phyloP scores from a whole-genome alignment of 2,113 vertebrate species.

The Triplophysa siluroides region DNA sequence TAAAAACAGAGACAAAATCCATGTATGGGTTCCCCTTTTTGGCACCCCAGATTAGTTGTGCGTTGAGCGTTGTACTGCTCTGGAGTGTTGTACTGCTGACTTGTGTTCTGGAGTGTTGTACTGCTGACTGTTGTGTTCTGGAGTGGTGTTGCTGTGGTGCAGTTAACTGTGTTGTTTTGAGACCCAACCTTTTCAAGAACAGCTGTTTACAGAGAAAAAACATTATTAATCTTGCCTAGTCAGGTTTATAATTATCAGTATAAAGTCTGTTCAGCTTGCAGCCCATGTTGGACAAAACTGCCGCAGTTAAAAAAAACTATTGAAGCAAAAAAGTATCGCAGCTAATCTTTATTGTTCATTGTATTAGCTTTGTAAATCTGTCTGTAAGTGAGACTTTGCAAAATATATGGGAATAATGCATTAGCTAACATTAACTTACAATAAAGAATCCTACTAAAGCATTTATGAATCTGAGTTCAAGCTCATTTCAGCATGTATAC shows the following conservation, averaged over 20 bases:
- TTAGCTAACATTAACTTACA: too few relatives aligned
- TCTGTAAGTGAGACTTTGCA: too few relatives aligned
- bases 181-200: neutral
- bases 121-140: neutral
- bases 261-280: neutral
- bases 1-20: constrained; percentile 8
- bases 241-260: neutral
- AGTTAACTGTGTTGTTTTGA: neutral
- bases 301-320: too few relatives aligned
- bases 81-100: neutral
- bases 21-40: neutral
- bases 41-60: neutral
- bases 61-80: neutral
- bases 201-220: constrained; percentile 15
- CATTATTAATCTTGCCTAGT: neutral
- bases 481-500: too few relatives aligned
- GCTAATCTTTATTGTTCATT: too few relatives aligned
- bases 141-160: neutral
- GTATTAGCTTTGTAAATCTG: too few relatives aligned
- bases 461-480: too few relatives aligned
- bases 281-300: too few relatives aligned
- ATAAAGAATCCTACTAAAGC: too few relatives aligned
- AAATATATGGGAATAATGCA: too few relatives aligned
- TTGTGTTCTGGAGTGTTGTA: neutral
- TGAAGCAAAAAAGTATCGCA: too few relatives aligned